Percentiles rank a stretch among this genome's conserved stretches.
These are phyloP conservation scores for Drosophila austrosaltans DNA, from an alignment of 2,888 invertebrate genomes.

Conservation along the genomic window DNA sequence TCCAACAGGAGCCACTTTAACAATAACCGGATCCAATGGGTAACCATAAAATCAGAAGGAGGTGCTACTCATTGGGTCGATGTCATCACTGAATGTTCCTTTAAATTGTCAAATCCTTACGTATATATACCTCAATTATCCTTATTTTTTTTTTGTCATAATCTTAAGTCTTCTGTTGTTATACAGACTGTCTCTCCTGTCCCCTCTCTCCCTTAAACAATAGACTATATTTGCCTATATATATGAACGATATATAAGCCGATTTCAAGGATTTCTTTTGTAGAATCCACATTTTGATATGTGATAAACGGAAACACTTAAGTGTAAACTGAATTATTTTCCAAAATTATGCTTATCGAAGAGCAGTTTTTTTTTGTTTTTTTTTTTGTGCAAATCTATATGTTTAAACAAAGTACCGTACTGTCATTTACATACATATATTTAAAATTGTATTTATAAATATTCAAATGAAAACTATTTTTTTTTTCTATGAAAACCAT, in stretches of 20 bases:
- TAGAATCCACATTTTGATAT: slow-evolving; percentile 50
- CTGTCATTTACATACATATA: slow-evolving; percentile 5
- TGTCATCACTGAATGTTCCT: slow-evolving; percentile 61
- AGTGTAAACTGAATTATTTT: slow-evolving; percentile 10
- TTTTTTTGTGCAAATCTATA: slow-evolving; percentile 10
- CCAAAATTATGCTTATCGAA: slow-evolving; percentile 9
- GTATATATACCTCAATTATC: slow-evolving; percentile 5
- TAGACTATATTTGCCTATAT: slow-evolving; percentile 24
- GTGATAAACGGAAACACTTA: slow-evolving; percentile 67
- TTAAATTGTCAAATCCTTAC: slow-evolving; percentile 33
- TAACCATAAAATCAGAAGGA: slow-evolving; percentile 10
- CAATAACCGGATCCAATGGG: slow-evolving; percentile 21
- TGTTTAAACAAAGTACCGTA: background rate
- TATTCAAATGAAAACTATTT: slow-evolving; percentile 1
- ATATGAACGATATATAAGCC: slow-evolving; percentile 31
- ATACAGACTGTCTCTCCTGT: background rate
- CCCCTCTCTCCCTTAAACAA: slow-evolving; percentile 17
- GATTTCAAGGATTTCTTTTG: slow-evolving; percentile 51
- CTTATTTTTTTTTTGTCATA: slow-evolving; percentile 15
- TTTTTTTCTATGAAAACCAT: background rate
- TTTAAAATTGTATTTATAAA: slow-evolving; percentile 6
- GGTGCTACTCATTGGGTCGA: slow-evolving; percentile 13
- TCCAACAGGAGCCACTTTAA: slow-evolving; percentile 87
- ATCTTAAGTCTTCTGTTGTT: slow-evolving; percentile 2
- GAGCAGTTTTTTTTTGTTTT: slow-evolving; percentile 9